Percentiles rank a stretch among this genome's conserved stretches.
These are phyloP conservation scores for Eudemis profundana DNA, from an alignment of 2,888 invertebrate species.

Conservation along the genomic window DNA sequence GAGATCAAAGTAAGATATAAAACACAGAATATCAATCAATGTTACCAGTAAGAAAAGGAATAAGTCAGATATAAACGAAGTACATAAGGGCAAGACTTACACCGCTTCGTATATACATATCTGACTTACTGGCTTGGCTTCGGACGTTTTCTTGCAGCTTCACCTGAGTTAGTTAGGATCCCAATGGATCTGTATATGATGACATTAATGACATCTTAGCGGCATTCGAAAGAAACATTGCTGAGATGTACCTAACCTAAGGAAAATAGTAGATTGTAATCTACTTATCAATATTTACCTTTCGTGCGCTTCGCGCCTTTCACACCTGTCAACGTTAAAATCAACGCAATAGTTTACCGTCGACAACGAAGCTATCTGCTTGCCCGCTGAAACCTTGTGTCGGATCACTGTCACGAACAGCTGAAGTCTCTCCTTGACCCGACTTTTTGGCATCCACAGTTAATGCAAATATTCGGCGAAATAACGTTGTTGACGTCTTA, in stretches of 20 bases:
- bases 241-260: no score
- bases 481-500: background rate
- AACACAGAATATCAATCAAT: no score
- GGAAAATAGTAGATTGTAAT: no score
- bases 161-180: no score
- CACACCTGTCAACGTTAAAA: background rate
- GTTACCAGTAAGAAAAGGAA: no score
- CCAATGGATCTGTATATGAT: no score
- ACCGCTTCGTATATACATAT: no score
- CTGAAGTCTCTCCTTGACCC: conserved; percentile 28
- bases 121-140: no score
- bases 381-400: conserved; percentile 12
- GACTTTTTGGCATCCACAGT: conserved; percentile 11
- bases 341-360: background rate
- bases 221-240: no score
- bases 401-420: conserved; percentile 33
- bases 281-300: background rate
- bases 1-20: background rate
- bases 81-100: no score
- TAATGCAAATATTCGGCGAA: background rate
- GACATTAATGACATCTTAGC: no score
- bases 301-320: background rate
- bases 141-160: no score
- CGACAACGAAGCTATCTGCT: background rate
- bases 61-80: background rate